Percentiles rank a stretch among this genome's conserved stretches.
Evolutionary conservation across 2,797 vertebrate species (phyloP).

Genomic region (Muraenolepis orangiensis): DNA sequence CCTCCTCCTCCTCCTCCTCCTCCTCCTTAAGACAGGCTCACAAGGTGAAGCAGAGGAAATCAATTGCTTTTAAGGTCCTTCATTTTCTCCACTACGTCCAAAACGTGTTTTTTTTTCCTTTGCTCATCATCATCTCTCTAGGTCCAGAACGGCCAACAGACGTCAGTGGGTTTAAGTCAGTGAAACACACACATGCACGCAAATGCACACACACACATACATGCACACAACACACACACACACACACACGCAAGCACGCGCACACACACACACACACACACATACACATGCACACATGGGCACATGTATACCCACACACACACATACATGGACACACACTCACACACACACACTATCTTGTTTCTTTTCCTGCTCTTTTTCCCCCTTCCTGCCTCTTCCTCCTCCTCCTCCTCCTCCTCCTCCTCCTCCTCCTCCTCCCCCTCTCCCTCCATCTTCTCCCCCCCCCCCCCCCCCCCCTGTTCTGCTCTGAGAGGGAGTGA

Average conservation of each 20-base stretch:
- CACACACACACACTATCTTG: background rate
- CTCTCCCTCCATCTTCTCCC: slow-evolving; percentile 45
- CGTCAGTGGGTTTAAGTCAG: slow-evolving; percentile 56
- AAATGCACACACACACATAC: background rate
- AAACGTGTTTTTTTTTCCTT: slow-evolving; percentile 37
- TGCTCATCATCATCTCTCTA: slow-evolving; percentile 33
- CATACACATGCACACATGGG: slow-evolving; percentile 1
- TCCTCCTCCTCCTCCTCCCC: slow-evolving; percentile 9
- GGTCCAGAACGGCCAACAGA: slow-evolving; percentile 47
- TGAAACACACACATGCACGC: slow-evolving; percentile 34
- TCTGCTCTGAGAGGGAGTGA: no score
- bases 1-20: no score
- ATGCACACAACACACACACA: background rate
- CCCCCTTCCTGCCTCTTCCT: slow-evolving; percentile 45
- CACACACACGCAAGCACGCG: background rate
- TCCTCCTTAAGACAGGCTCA: slow-evolving; percentile 46
- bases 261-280: background rate
- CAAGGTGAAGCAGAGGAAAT: slow-evolving; percentile 52
- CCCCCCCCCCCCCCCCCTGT: slow-evolving; percentile 52
- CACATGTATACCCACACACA: background rate
- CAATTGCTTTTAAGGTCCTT: slow-evolving; percentile 58
- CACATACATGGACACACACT: background rate
- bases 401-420: no score
- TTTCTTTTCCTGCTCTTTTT: background rate
- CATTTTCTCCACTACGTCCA: slow-evolving; percentile 53